Conservation (phyloP, 2,888 invertebrate genomes). For the Mimachlamys varia region DNA sequence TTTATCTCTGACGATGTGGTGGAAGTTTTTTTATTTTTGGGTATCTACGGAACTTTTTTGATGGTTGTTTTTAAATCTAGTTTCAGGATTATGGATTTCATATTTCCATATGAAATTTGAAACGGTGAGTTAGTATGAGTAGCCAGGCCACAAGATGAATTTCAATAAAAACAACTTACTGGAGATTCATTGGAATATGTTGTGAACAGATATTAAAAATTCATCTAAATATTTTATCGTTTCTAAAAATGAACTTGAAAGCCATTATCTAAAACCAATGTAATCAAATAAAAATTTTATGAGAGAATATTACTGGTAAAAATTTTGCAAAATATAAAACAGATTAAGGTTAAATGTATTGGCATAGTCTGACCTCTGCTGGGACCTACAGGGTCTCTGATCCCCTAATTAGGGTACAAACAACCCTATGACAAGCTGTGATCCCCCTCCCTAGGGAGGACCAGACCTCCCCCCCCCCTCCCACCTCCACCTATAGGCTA, state of each 20-base stretch:
- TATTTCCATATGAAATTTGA: background rate
- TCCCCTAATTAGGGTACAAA: background rate
- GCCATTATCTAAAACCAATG: background rate
- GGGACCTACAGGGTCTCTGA: background rate
- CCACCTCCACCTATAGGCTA: background rate
- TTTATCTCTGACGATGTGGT: background rate
- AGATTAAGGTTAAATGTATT: background rate
- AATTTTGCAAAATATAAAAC: background rate
- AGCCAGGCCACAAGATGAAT: background rate
- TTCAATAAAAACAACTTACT: background rate
- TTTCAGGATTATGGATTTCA: background rate
- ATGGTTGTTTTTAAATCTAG: background rate
- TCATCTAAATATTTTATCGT: background rate
- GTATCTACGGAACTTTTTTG: background rate
- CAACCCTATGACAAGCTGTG: background rate
- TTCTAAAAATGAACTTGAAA: background rate
- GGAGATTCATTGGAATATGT: background rate
- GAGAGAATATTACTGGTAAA: background rate
- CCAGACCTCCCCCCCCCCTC: too few relatives aligned
- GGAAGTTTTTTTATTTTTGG: background rate
- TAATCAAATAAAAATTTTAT: background rate
- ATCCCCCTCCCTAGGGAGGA: background rate
- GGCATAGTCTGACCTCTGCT: too few relatives aligned
- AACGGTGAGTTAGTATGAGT: background rate
- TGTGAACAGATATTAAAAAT: background rate